These are phyloP conservation scores for Maconellicoccus hirsutus DNA, from an alignment of 1,140 invertebrate species.

Conservation along the genomic window DNA sequence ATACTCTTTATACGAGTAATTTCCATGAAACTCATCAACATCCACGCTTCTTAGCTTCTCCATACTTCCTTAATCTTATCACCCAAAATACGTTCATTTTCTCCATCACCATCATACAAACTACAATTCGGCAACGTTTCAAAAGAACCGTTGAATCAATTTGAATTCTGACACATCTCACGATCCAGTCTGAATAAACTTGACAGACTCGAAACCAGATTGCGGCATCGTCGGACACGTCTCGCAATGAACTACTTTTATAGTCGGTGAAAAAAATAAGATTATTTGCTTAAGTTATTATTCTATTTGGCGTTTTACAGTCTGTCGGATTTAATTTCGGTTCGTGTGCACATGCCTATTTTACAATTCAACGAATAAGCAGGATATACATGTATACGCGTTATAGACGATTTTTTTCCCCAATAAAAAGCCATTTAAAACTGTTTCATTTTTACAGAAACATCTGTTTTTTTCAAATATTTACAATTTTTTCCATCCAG, in stretches of 20 bases:
- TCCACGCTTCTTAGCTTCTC: no score
- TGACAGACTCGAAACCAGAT: not conserved
- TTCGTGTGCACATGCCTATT: not conserved
- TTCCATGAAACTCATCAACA: no score
- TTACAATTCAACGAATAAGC: not conserved
- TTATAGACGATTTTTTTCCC: not conserved
- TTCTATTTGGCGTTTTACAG: conserved; percentile 8
- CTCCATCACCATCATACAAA: no score
- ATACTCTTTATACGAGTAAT: no score
- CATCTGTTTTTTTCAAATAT: not conserved
- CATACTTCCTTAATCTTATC: no score
- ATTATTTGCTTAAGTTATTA: not conserved
- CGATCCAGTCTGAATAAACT: not conserved
- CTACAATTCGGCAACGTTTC: not conserved
- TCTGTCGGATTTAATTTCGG: conserved; percentile 3
- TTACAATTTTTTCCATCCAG: not conserved
- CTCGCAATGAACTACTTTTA: not conserved
- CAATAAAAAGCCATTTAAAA: not conserved
- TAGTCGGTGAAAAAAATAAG: not conserved
- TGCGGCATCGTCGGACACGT: not conserved
- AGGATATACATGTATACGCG: not conserved
- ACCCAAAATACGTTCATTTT: no score
- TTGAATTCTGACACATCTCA: conserved; percentile 4
- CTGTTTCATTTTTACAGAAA: not conserved
- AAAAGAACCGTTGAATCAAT: not conserved